Evolutionary conservation across 2,113 vertebrate genomes (phyloP), one percentile per base, ranked within the genome.

Genomic region (human (Homo sapiens)): DNA sequence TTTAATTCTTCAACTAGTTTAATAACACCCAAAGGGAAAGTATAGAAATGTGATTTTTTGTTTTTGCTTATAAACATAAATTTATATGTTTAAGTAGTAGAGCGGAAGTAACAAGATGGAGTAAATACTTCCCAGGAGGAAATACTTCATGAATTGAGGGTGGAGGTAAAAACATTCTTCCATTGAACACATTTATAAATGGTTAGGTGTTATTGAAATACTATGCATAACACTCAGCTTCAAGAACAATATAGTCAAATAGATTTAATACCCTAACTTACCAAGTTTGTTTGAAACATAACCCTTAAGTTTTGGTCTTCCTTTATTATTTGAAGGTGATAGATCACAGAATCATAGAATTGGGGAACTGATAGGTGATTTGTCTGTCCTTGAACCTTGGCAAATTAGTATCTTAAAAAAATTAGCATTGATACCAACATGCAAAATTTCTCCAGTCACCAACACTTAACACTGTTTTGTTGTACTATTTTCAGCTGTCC

Each of bases 91-190:
- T 94, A 73, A 43, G 85, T 79, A 72, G 55, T 85, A 89, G 83
- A 86, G 48, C 82, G 40, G 89, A 81, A 76, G 55, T 30, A 95
- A 72, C 9, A 64, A 72, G 35, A 52, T 55, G 40, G 70, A 73
- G 1, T 64, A 13, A 32, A 93, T 78, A 87, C 55, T 20, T 73
- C 23, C 59, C 14, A 76, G 43, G 78, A 94, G 40, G 94, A 97
- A 81, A 68, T 90, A 61, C 48, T 84, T 68, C 82, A 45, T 85
- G 17, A 55, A 94, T 32, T 89, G 25, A 85, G 80, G n/a, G 57
- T 92, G 66, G 61, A 96, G 61, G 52, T n/a, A 70, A 93, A 94
- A 78, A 48, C 82, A 72, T n/a, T 93, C 43, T 83, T 89, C 75
- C 7, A 17, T 83, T 88, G 61, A 90, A 82, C 30, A 70, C 13